A percentile compares a stretch with the other conserved stretches of the same genome.
These are phyloP conservation scores for Macrochelys suwanniensis DNA, from an alignment of 2,797 vertebrate genomes.

Conservation along the genomic window DNA sequence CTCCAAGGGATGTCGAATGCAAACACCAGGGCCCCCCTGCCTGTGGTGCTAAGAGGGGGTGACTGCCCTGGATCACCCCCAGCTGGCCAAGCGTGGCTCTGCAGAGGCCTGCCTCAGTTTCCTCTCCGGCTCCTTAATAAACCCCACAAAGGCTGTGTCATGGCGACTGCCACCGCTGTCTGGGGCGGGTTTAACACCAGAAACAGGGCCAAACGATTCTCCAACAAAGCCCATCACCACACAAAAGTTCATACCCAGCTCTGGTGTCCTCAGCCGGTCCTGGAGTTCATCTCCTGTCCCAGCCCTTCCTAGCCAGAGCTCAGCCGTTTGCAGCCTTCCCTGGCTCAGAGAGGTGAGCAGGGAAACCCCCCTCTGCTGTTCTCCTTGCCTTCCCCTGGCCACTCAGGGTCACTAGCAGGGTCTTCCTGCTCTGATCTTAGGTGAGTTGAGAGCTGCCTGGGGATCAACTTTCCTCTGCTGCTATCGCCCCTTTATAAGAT, in stretches of 20 bases:
- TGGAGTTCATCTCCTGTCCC: background rate
- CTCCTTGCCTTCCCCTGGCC: too few relatives aligned
- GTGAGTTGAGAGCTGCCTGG: background rate
- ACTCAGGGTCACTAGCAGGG: background rate
- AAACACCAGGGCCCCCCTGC: background rate
- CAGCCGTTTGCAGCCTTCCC: background rate
- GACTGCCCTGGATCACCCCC: background rate
- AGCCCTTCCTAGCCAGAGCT: too few relatives aligned
- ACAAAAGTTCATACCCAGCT: background rate
- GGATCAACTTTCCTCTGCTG: background rate
- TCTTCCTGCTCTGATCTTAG: background rate
- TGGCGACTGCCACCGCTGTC: rapidly evolving
- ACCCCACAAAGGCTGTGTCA: background rate
- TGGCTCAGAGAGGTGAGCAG: background rate
- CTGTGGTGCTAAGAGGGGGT: background rate
- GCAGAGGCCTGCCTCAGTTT: background rate
- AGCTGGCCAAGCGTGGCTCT: background rate
- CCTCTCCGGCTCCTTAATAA: background rate
- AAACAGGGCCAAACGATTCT: rapidly evolving
- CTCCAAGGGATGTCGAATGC: background rate
- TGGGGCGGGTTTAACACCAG: background rate
- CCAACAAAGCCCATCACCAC: background rate
- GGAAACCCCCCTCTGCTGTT: background rate
- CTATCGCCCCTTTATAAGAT: background rate
- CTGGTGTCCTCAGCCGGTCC: background rate